Conservation (phyloP, 2,888 invertebrate genomes). For the Aspidiotus rigidus region DNA sequence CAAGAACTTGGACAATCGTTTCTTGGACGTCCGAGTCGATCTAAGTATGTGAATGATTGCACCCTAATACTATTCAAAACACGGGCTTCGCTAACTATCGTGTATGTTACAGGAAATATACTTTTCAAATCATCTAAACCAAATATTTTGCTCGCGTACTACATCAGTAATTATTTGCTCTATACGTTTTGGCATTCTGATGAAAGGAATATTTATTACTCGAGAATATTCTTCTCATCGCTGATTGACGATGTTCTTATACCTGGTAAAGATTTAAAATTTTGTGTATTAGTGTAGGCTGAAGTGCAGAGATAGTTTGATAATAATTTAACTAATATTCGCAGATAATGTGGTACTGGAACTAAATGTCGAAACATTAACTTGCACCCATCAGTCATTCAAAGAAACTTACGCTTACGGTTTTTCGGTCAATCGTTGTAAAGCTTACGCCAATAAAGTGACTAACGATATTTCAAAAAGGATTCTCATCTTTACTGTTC, state of each 20-base stretch:
- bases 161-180: conserved; percentile 22
- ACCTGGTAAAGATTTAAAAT: not conserved
- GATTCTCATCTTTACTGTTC: conserved; percentile 12
- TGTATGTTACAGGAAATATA: conserved; percentile 47
- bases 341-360: conserved; percentile 21
- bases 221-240: conserved; percentile 20
- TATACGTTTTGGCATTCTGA: conserved; percentile 6
- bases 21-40: conserved; percentile 15
- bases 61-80: not conserved
- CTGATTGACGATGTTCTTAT: conserved; percentile 19
- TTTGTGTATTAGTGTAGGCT: too few species aligned
- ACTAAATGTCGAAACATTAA: not conserved
- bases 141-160: conserved; percentile 48
- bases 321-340: not conserved
- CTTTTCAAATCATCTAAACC: conserved; percentile 56
- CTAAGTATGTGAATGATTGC: conserved; percentile 3
- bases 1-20: not conserved
- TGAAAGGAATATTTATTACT: conserved; percentile 12
- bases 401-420: not conserved
- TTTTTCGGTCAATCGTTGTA: conserved; percentile 7
- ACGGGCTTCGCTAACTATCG: not conserved
- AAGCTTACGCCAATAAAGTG: conserved; percentile 16
- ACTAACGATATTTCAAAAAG: conserved; percentile 13
- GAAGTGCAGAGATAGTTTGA: too few species aligned
- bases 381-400: not conserved